Conservation (phyloP, 2,888 invertebrate genomes). For the Cremastinae sp. region DNA sequence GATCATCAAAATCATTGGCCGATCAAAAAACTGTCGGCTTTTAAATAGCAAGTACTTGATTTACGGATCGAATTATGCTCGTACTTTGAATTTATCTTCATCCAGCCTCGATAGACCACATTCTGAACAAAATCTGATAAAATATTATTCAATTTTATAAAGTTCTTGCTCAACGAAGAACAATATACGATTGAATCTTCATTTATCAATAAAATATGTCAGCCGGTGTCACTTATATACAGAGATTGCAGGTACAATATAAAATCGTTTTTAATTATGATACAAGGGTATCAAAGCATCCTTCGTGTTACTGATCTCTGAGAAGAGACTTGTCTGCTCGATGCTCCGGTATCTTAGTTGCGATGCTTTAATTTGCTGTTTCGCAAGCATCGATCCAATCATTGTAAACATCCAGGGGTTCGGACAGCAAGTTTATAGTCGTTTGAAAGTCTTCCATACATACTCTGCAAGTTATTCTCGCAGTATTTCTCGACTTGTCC, state of each 20-base stretch:
- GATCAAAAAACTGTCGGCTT: neutral
- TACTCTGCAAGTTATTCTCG: slow-evolving; percentile 96
- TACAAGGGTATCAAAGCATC: slow-evolving; percentile 23
- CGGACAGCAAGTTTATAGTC: slow-evolving; percentile 96
- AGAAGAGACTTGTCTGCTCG: neutral
- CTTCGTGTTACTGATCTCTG: slow-evolving; percentile 1
- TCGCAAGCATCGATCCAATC: slow-evolving; percentile 99
- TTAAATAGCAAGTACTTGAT: too few species aligned
- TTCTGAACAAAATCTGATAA: too few species aligned
- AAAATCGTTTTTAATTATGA: slow-evolving; percentile 2
- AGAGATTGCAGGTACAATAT: neutral
- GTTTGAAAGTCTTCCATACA: slow-evolving; percentile 99
- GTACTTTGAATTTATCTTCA: too few species aligned
- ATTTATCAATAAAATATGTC: slow-evolving; percentile 15
- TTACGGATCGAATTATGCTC: too few species aligned
- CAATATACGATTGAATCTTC: neutral
- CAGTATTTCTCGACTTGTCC: slow-evolving; percentile 97
- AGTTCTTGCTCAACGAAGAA: neutral
- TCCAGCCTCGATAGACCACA: too few species aligned
- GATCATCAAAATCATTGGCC: neutral
- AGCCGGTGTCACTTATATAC: slow-evolving; percentile 3
- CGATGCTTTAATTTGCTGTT: slow-evolving; percentile 87
- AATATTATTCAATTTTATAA: too few species aligned
- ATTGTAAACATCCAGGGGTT: slow-evolving; percentile 99
- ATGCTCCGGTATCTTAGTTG: neutral